Percentiles rank a stretch among this genome's conserved stretches.
phyloP scores from a whole-genome alignment of 53 echinoderm and acorn worm genomes.

The Patiria pectinifera region DNA sequence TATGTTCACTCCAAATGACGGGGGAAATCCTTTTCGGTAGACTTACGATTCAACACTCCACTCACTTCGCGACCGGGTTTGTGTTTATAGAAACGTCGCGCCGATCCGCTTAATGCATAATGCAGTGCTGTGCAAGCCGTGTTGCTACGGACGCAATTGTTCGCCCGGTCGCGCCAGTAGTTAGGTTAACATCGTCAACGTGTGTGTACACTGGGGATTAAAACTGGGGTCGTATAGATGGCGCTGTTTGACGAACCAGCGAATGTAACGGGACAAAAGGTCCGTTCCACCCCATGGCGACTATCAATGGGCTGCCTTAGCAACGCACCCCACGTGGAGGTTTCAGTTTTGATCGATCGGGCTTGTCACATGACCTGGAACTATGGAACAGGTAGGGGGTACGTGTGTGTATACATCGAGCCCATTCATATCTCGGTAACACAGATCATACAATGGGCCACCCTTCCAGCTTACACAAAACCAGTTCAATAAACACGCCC shows the following conservation, averaged over 20 bases:
- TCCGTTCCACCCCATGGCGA: slow-evolving; percentile 65
- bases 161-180: neutral
- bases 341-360: slow-evolving; percentile 27
- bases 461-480: neutral
- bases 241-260: slow-evolving; percentile 17
- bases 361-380: neutral
- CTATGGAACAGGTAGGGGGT: neutral
- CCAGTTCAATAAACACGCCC: neutral
- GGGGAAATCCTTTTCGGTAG: slow-evolving; percentile 25
- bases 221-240: slow-evolving; percentile 3
- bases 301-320: slow-evolving; percentile 64
- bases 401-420: neutral
- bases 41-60: neutral
- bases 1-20: slow-evolving; percentile 25
- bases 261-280: slow-evolving; percentile 28
- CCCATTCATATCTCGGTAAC: neutral
- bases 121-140: slow-evolving; percentile 44
- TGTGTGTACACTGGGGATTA: neutral
- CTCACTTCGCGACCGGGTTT: slow-evolving; percentile 63
- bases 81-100: slow-evolving; percentile 96
- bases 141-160: slow-evolving; percentile 76
- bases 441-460: slow-evolving; percentile 7
- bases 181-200: neutral
- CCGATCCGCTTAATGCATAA: slow-evolving; percentile 56
- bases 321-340: slow-evolving; percentile 29